Conservation (phyloP, 2,113 vertebrate genomes). For the Onychorhynchus coronatus region DNA sequence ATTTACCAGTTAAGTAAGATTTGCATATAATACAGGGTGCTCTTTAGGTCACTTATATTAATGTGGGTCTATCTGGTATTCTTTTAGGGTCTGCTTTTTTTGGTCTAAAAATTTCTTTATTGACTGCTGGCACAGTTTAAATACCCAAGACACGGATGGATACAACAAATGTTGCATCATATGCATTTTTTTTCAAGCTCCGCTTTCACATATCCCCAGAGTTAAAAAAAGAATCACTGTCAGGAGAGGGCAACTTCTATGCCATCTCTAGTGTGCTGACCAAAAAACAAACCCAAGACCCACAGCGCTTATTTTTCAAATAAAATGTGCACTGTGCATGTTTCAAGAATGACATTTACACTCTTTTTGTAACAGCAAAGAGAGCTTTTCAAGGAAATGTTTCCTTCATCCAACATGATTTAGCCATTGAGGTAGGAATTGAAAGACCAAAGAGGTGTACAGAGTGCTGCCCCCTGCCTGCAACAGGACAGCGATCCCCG, state of each 20-base stretch:
- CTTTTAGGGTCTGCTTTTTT: neutral
- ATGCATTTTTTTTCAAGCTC: neutral
- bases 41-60: neutral
- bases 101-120: neutral
- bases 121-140: neutral
- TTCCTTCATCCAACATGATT: neutral
- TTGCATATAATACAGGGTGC: neutral
- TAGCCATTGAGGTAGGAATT: neutral
- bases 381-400: neutral
- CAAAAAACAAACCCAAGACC: neutral
- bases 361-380: neutral
- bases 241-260: neutral
- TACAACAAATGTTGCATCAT: neutral
- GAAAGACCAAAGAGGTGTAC: neutral
- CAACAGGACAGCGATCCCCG: neutral
- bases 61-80: neutral
- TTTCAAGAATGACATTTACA: neutral
- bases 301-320: neutral
- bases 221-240: neutral
- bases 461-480: neutral
- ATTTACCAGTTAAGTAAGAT: neutral
- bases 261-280: neutral
- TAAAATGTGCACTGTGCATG: neutral
- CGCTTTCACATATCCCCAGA: neutral
- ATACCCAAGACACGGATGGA: neutral